These are phyloP conservation scores for Rhagologus leucostigma DNA, from an alignment of 2,113 vertebrate species.

Conservation along the genomic window DNA sequence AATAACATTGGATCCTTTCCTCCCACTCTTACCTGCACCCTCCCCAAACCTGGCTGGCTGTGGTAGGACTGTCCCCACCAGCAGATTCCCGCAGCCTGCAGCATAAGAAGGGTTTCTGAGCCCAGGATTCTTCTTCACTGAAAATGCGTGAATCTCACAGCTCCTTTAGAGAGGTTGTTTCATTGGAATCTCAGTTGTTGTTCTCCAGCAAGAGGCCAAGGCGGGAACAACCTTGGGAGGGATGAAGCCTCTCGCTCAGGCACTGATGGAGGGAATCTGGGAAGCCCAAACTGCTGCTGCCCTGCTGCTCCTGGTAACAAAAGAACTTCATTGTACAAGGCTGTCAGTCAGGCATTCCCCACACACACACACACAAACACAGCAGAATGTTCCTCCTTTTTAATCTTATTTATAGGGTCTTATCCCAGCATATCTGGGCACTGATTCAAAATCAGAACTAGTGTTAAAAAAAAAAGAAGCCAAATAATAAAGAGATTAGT, in stretches of 20 bases:
- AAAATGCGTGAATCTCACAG: neutral
- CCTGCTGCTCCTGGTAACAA: neutral
- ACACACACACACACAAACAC: neutral
- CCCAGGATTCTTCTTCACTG: neutral
- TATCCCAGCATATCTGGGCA: constrained; percentile 50
- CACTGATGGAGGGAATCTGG: neutral
- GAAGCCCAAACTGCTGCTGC: neutral
- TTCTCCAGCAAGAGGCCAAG: neutral
- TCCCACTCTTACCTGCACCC: neutral
- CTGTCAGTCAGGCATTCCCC: neutral
- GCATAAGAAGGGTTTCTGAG: neutral
- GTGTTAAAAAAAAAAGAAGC: neutral
- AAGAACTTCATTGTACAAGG: neutral
- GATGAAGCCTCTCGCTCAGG: neutral
- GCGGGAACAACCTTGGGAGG: neutral
- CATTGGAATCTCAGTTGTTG: neutral
- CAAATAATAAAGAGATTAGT: constrained; percentile 48
- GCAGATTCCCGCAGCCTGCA: neutral
- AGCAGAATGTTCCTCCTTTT: constrained; percentile 23
- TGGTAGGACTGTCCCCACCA: neutral
- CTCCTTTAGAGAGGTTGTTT: neutral
- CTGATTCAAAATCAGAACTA: constrained; percentile 26
- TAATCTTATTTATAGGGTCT: constrained; percentile 30
- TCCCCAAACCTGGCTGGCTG: neutral
- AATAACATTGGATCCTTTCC: neutral